phyloP scores from a whole-genome alignment of 2,888 invertebrate species.

The Gastracanthus pulcherrimus region DNA sequence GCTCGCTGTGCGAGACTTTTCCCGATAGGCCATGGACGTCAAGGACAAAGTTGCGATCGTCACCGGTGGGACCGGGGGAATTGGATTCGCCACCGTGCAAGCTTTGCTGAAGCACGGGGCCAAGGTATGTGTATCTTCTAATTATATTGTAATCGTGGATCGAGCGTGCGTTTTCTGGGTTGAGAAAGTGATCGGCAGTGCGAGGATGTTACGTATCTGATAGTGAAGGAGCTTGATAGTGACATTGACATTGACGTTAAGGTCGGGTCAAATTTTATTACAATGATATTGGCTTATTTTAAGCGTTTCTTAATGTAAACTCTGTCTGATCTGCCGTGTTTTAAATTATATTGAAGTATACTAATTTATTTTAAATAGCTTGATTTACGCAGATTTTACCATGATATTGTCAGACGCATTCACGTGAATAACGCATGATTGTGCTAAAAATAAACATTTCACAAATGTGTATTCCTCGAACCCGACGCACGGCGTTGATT shows the following conservation, averaged over 20 bases:
- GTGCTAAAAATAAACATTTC: neutral
- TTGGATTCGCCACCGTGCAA: slow-evolving; percentile 78
- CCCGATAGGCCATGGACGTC: slow-evolving; percentile 58
- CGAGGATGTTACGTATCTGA: too few relatives aligned
- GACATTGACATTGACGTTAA: neutral
- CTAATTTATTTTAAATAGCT: too few relatives aligned
- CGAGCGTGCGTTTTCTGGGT: neutral
- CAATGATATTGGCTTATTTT: too few relatives aligned
- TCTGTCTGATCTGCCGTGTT: too few relatives aligned
- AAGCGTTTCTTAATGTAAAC: too few relatives aligned
- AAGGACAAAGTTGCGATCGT: slow-evolving; percentile 69
- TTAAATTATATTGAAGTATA: too few relatives aligned
- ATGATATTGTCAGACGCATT: neutral
- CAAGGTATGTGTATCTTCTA: slow-evolving; percentile 62
- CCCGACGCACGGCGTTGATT: neutral
- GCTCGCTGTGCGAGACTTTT: too few relatives aligned
- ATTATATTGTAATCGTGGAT: too few relatives aligned
- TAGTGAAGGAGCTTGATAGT: too few relatives aligned
- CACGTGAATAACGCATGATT: neutral
- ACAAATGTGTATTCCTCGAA: neutral
- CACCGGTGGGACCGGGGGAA: slow-evolving; percentile 81
- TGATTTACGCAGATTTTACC: neutral
- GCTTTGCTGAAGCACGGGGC: slow-evolving; percentile 78
- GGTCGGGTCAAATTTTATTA: too few relatives aligned
- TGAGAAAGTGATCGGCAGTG: too few relatives aligned